Base-by-base conservation (phyloP, 2,888 invertebrate species). In the Mythimna impura region DNA sequence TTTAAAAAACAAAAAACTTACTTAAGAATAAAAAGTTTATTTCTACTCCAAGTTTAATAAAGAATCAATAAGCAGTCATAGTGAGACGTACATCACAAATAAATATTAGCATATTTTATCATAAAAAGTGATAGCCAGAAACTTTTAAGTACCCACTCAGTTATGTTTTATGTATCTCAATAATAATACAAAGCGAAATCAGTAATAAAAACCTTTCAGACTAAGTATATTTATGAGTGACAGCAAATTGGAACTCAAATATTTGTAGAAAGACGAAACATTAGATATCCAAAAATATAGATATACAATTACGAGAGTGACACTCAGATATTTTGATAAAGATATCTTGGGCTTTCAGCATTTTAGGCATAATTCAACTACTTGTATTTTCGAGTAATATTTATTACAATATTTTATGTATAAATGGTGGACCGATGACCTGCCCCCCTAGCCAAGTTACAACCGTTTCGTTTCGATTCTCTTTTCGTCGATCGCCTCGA, bases 171-270 rank as follows among this genome's bases (percentile, higher is more conserved):
- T 66, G 60, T 55, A 63, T 54, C 40, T 50, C 30, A 54, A 57
- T 64, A 67, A 67, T 61, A 71, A 63, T 17, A 34, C 20, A 58
- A 68, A 66, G 47, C 17, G 25, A 68, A 60, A 73, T 73, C 20
- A 58, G 54, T 30, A 52, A 47, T 58, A 70, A 71, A 71, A 81
- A 66, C 65, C 75, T 73, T 72, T 83, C 40, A 74, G 67, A 65
- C 60, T 63, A 71, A 81, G 66, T 78, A 68, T 60, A 67, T 66
- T 55, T 61, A 47, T 68, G 47, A 52, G 22, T 67, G 57, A 52
- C 54, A 67, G 40, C 61, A 36, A 60, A n/a, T 64, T 64, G 47
- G 47, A 69, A 66, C 50, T 25, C 25, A 71, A 71, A 67, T 78
- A 43, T 12, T 8, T 25, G 14, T 14, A 67, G 43, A 65, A 30